Evolutionary conservation across 2,888 invertebrate species (phyloP).

Genomic region (Uropetala carovei): DNA sequence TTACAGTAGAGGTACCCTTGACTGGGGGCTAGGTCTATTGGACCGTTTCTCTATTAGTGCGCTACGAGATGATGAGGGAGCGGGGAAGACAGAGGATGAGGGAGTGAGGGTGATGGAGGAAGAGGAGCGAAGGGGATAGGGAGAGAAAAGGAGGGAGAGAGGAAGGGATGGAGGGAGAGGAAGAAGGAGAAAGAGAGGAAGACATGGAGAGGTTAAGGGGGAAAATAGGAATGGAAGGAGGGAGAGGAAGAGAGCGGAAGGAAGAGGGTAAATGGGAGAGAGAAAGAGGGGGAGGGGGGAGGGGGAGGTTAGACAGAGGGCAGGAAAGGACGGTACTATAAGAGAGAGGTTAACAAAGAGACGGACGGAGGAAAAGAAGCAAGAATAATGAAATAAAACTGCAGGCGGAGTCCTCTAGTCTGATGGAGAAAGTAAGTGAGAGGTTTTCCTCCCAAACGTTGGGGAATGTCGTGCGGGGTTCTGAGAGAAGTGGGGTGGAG

Average conservation of each 20-base stretch:
- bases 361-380: too few species aligned
- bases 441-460: neutral
- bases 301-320: neutral
- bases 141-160: neutral
- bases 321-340: neutral
- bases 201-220: too few species aligned
- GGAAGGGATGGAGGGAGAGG: neutral
- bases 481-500: neutral
- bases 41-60: too few species aligned
- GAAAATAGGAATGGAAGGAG: too few species aligned
- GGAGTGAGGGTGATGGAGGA: neutral
- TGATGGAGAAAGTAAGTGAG: conserved; percentile 26
- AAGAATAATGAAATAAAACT: neutral
- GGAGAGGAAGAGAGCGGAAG: neutral
- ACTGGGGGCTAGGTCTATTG: too few species aligned
- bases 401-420: neutral
- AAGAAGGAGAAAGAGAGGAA: neutral
- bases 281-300: neutral
- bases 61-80: too few species aligned
- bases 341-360: too few species aligned
- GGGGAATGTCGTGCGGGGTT: neutral
- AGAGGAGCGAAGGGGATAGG: neutral
- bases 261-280: neutral
- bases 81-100: neutral
- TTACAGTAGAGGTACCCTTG: too few species aligned